Conservation (phyloP, 2,888 invertebrate genomes). For the Standfussiana lucernea region DNA sequence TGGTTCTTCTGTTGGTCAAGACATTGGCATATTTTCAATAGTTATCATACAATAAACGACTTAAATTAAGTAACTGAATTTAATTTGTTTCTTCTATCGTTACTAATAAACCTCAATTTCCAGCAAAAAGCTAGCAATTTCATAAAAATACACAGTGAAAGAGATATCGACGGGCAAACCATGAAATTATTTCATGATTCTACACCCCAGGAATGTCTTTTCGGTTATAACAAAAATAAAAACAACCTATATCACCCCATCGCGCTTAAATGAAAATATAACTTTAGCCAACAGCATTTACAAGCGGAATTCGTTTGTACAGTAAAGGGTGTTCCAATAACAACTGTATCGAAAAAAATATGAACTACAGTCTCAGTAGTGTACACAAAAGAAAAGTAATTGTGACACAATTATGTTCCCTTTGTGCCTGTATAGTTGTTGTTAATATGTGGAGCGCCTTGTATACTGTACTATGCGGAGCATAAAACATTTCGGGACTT, state of each 20-base stretch:
- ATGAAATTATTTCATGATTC: not conserved
- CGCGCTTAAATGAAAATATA: not conserved
- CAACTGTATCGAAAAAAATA: conserved; percentile 43
- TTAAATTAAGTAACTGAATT: not conserved
- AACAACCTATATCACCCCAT: not conserved
- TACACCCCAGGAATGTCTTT: not conserved
- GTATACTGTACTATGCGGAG: conserved; percentile 5
- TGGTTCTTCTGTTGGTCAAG: not conserved
- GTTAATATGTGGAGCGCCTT: conserved; percentile 47
- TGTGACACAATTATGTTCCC: conserved; percentile 48
- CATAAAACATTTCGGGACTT: conserved; percentile 23
- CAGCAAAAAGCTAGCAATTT: not conserved
- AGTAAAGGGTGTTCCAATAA: conserved; percentile 35
- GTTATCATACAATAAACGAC: too few species aligned
- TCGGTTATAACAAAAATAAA: not conserved
- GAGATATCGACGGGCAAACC: not conserved
- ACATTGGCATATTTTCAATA: not conserved
- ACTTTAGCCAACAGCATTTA: conserved; percentile 2
- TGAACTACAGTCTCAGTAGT: conserved; percentile 39
- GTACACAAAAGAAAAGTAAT: conserved; percentile 52
- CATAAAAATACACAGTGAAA: not conserved
- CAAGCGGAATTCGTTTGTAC: not conserved
- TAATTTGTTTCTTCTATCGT: not conserved
- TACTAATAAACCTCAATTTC: not conserved
- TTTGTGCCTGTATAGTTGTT: conserved; percentile 46